Base-by-base conservation (phyloP, 2,797 vertebrate genomes). In the Eutrigla gurnardus region DNA sequence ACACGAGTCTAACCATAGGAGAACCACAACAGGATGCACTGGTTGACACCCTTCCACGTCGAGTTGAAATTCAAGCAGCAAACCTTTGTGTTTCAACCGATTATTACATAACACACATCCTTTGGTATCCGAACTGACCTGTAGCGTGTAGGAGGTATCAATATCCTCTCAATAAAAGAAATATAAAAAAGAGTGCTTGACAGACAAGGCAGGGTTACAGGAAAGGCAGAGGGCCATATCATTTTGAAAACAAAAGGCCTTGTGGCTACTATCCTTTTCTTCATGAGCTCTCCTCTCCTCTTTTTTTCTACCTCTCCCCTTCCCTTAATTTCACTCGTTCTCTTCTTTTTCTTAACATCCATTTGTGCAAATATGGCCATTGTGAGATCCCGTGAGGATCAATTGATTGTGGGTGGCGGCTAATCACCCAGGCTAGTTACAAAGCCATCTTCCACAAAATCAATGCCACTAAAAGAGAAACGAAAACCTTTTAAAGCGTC, bases 401-500 rank as follows among this genome's bases (percentile, higher is more conserved):
- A 82, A 92, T 86, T 90, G 88, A 92, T 86, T 83, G 79, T 9
- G 11, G 50, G 75, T 65, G 40, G 79, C 78, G 86, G 67, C 81
- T 87, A 90, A 93, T 91, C 84, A 89, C 82, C 15, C 13, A 14
- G 75, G 84, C 81, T 73, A 64, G 59, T 84, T 88, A 90, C 89
- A 93, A 89, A 93, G 88, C 90, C 87, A 89, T 92, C 86, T 89
- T 82, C 82, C 54, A 79, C 73, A 86, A 91, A 92, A 92, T 93
- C 92, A 90, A 93, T 93, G 86, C 70, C 78, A 80, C 75, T 83
- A 84, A 81, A 87, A 91, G 64, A 71, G 79, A 84, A 89, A 80
- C 73, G 86, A 82, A 92, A 92, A 92, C 82, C 82, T 82, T 81
- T 82, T 70, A 68, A 64, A 32, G 55, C 83, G 25, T 77, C 74